These are phyloP conservation scores for Alosa sapidissima DNA, from an alignment of 2,797 vertebrate species.

Conservation along the genomic window DNA sequence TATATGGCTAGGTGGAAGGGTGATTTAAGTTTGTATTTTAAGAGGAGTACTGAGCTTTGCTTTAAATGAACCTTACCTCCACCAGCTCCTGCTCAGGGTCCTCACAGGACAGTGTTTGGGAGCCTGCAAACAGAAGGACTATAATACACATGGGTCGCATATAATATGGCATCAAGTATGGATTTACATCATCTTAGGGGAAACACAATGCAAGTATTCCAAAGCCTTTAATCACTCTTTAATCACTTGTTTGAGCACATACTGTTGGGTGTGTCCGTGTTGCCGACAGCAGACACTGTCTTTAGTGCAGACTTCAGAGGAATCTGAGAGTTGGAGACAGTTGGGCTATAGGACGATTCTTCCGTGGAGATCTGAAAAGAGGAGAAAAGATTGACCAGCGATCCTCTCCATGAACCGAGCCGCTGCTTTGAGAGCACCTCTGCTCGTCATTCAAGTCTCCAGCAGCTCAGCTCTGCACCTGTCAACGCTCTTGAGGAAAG, in stretches of 20 bases:
- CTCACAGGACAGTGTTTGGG: slow-evolving; percentile 84
- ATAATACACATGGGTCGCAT: not conserved
- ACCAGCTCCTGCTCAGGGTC: slow-evolving; percentile 74
- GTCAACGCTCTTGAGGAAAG: not conserved
- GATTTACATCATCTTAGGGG: not conserved
- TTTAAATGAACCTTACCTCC: slow-evolving; percentile 74
- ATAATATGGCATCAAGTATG: not conserved
- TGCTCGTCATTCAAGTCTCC: not conserved
- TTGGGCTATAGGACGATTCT: slow-evolving; percentile 76
- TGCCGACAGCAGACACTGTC: slow-evolving; percentile 75
- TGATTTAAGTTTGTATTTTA: not conserved
- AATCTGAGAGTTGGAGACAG: slow-evolving; percentile 76
- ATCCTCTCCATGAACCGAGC: not conserved
- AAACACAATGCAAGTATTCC: too few relatives aligned
- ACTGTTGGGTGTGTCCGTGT: slow-evolving; percentile 74
- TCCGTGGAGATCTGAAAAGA: slow-evolving; percentile 86
- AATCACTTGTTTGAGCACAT: slow-evolving; percentile 56
- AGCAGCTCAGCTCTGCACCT: not conserved
- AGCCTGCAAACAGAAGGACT: slow-evolving; percentile 57
- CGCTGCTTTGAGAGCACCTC: not conserved
- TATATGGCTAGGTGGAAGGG: not conserved
- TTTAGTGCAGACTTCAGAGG: slow-evolving; percentile 93
- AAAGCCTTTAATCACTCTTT: not conserved
- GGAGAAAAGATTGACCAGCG: not conserved
- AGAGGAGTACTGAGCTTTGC: not conserved